A percentile compares a stretch with the other conserved stretches of the same genome.
Conservation (phyloP, 2,888 invertebrate species). For the Aphodius sticticus region DNA sequence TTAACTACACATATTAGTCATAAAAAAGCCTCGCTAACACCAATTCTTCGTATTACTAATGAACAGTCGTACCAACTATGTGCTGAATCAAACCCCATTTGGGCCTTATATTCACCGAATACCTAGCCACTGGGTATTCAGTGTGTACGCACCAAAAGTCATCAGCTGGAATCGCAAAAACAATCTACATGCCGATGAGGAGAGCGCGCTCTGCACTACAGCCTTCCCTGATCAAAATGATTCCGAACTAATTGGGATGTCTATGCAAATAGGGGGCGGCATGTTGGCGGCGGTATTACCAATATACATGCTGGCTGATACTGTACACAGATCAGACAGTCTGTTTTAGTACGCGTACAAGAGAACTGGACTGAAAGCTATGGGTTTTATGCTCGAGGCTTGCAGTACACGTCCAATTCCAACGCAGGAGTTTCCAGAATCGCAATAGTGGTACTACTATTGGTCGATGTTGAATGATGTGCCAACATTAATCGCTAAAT, state of each 20-base stretch:
- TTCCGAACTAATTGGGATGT: constrained; percentile 10
- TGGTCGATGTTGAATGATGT: too few species aligned
- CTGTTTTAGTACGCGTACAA: neutral
- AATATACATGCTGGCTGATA: neutral
- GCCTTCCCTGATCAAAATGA: neutral
- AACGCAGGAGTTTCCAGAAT: neutral
- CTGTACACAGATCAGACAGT: neutral
- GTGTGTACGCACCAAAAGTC: too few species aligned
- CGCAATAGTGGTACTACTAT: neutral
- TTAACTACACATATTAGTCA: too few species aligned
- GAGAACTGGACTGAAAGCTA: too few species aligned
- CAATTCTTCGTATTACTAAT: too few species aligned
- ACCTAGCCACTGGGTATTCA: too few species aligned
- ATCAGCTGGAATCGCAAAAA: constrained; percentile 8
- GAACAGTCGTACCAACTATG: too few species aligned
- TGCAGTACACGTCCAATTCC: neutral
- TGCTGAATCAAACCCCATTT: too few species aligned
- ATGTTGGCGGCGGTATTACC: neutral
- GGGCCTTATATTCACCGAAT: too few species aligned
- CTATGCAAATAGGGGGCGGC: constrained; percentile 8
- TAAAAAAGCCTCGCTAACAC: too few species aligned
- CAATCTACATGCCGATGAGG: constrained; percentile 19
- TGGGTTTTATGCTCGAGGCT: too few species aligned
- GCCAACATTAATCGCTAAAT: too few species aligned
- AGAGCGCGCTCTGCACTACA: neutral